A percentile compares a stretch with the other conserved stretches of the same genome.
Conservation (phyloP, 2,888 invertebrate species). For the Caenorhabditis sulstoni region DNA sequence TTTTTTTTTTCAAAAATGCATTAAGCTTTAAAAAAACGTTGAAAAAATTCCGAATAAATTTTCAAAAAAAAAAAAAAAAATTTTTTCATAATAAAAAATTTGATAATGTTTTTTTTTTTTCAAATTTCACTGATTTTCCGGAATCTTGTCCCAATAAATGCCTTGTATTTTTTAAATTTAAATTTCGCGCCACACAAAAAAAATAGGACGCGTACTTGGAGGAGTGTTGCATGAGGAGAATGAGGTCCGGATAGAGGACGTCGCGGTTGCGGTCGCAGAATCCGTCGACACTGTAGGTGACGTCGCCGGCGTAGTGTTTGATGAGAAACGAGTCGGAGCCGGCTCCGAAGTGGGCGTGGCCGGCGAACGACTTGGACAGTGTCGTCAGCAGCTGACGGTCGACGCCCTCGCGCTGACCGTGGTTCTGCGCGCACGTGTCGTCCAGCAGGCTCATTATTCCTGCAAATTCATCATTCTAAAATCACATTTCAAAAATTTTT, state of each 20-base stretch:
- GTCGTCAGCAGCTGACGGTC: conserved; percentile 81
- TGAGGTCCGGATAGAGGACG: conserved; percentile 85
- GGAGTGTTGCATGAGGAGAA: conserved; percentile 86
- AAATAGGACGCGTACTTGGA: conserved; percentile 83
- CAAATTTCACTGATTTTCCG: too few species aligned
- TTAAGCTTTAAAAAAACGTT: too few species aligned
- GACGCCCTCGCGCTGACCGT: conserved; percentile 85
- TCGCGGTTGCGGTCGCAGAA: conserved; percentile 87
- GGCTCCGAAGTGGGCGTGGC: conserved; percentile 85
- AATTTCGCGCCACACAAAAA: too few species aligned
- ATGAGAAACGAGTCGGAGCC: conserved; percentile 84
- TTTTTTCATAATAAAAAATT: too few species aligned
- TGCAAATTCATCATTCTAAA: conserved; percentile 27
- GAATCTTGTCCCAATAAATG: too few species aligned
- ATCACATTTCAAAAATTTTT: too few species aligned
- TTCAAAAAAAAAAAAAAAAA: too few species aligned
- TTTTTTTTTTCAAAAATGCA: too few species aligned
- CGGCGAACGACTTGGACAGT: conserved; percentile 68
- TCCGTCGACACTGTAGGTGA: conserved; percentile 85
- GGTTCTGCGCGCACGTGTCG: conserved; percentile 86
- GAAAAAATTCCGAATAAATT: too few species aligned
- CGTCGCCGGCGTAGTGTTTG: conserved; percentile 86
- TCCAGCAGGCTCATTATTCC: conserved; percentile 85
- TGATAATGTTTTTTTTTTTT: too few species aligned
- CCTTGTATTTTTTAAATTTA: conserved; percentile 13